phyloP scores from a whole-genome alignment of 2,797 vertebrate genomes.

The Clarias laeviceps region DNA sequence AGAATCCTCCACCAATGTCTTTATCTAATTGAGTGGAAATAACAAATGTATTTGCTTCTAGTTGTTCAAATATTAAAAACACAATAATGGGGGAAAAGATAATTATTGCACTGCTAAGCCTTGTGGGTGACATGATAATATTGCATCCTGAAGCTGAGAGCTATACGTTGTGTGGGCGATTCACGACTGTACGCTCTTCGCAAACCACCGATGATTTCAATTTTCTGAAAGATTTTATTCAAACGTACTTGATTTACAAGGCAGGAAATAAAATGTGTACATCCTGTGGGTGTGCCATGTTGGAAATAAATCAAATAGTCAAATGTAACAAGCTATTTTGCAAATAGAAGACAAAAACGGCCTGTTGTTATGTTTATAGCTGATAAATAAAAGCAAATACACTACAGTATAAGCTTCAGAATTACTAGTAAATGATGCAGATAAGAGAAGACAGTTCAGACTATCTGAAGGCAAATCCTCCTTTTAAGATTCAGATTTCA shows the following conservation, averaged over 20 bases:
- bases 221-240: slow-evolving; percentile 33
- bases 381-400: slow-evolving; percentile 1
- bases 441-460: background rate
- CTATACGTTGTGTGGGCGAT: slow-evolving; percentile 67
- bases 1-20: slow-evolving; percentile 53
- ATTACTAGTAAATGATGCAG: background rate
- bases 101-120: slow-evolving; percentile 73
- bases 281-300: slow-evolving; percentile 5
- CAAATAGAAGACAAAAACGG: slow-evolving; percentile 17
- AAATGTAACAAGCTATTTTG: slow-evolving; percentile 41
- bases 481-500: background rate
- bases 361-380: slow-evolving; percentile 9
- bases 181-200: slow-evolving; percentile 17
- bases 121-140: slow-evolving; percentile 68
- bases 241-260: slow-evolving; percentile 17
- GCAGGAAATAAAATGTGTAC: background rate
- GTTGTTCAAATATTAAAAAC: slow-evolving; percentile 67
- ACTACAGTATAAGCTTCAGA: background rate
- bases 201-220: slow-evolving; percentile 19
- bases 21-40: slow-evolving; percentile 69
- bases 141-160: slow-evolving; percentile 65
- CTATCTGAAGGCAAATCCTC: background rate
- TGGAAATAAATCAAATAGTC: slow-evolving; percentile 27
- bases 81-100: slow-evolving; percentile 78
- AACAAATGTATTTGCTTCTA: slow-evolving; percentile 72